These are phyloP conservation scores for Drosophila busckii DNA, from an alignment of 1,140 invertebrate species.

Conservation along the genomic window DNA sequence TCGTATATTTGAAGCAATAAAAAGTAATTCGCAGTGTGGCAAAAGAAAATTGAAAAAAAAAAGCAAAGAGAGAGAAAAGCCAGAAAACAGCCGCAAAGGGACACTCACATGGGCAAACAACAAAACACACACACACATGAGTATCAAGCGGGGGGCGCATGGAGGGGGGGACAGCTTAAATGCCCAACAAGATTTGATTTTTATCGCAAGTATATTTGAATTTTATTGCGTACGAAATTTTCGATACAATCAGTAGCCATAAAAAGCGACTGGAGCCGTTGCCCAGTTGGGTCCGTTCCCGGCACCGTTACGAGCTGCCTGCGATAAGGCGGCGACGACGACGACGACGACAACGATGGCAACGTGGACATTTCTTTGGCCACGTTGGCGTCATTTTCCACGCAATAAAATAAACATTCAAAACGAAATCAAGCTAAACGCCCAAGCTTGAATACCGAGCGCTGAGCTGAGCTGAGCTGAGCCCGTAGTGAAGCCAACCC, in stretches of 20 bases:
- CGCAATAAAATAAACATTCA: constrained; percentile 78
- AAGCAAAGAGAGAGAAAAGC: too few relatives aligned
- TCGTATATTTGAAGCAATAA: constrained; percentile 3
- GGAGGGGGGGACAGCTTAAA: constrained; percentile 27
- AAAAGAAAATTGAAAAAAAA: constrained; percentile 53
- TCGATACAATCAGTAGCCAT: constrained; percentile 67
- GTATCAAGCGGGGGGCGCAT: background rate
- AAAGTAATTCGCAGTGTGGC: constrained; percentile 18
- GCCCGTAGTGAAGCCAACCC: too few relatives aligned
- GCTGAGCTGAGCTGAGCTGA: too few relatives aligned
- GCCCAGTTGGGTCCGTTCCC: too few relatives aligned
- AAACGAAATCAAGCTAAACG: constrained; percentile 78
- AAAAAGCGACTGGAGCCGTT: constrained; percentile 68
- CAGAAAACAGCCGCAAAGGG: constrained; percentile 41
- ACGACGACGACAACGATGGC: too few relatives aligned
- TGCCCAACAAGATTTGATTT: constrained; percentile 77
- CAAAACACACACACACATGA: background rate
- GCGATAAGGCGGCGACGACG: constrained; percentile 36
- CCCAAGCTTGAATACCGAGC: constrained; percentile 34
- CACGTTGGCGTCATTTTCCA: constrained; percentile 78
- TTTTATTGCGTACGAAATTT: constrained; percentile 78
- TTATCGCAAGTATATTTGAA: constrained; percentile 78
- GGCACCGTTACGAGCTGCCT: too few relatives aligned
- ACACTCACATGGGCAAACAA: constrained; percentile 14
- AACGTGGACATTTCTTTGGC: constrained; percentile 63